These are phyloP conservation scores for Scelioninae gen. 2 DNA, from an alignment of 2,888 invertebrate genomes.

Conservation along the genomic window DNA sequence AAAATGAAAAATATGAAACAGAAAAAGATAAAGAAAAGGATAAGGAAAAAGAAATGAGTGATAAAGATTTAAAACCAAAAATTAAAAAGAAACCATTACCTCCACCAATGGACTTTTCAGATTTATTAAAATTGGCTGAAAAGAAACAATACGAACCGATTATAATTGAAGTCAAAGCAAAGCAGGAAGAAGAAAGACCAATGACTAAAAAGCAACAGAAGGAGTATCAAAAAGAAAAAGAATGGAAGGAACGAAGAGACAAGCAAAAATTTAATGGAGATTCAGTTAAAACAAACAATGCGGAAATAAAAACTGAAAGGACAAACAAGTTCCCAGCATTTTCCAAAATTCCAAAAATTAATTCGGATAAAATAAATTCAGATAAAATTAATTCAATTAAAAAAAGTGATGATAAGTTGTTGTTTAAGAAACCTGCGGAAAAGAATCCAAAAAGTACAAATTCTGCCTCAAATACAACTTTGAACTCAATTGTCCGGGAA, in stretches of 20 bases:
- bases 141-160: constrained; percentile 89
- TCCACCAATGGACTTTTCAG: constrained; percentile 87
- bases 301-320: constrained; percentile 16
- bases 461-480: neutral
- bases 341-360: constrained; percentile 60
- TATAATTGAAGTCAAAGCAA: constrained; percentile 77
- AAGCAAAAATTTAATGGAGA: constrained; percentile 32
- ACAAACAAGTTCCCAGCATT: constrained; percentile 70
- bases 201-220: constrained; percentile 89
- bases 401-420: constrained; percentile 5
- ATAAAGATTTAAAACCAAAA: constrained; percentile 75
- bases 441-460: constrained; percentile 28
- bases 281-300: constrained; percentile 32
- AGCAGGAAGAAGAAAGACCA: constrained; percentile 79
- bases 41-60: constrained; percentile 67
- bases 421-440: constrained; percentile 18
- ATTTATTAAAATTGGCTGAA: constrained; percentile 87
- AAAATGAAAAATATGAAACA: constrained; percentile 72
- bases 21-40: constrained; percentile 71
- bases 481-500: too few relatives aligned
- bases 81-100: constrained; percentile 80
- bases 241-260: constrained; percentile 77
- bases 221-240: constrained; percentile 85
- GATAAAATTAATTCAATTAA: constrained; percentile 33
- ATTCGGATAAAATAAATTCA: constrained; percentile 11